Percentiles rank a stretch among this genome's conserved stretches.
Conservation (phyloP, 2,888 invertebrate genomes). For the Agonum fuliginosum region DNA sequence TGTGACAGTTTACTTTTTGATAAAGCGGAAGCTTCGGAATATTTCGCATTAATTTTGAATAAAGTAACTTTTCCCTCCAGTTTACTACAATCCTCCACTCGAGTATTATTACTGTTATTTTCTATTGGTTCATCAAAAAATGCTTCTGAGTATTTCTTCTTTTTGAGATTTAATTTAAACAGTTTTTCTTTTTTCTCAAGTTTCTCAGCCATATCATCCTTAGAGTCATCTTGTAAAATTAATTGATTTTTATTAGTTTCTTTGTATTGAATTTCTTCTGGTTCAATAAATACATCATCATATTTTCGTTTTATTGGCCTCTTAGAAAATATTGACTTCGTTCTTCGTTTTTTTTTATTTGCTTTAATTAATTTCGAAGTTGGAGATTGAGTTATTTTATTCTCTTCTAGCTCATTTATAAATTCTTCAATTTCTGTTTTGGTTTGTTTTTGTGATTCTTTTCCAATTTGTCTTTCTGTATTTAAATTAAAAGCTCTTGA, state of each 20-base stretch:
- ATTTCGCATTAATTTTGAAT: not conserved
- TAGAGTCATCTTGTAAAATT: not conserved
- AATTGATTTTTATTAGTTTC: not conserved
- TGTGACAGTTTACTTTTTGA: not conserved
- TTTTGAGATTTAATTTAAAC: not conserved
- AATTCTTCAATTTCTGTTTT: constrained; percentile 1
- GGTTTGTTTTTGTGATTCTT: no score
- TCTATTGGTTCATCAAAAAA: not conserved
- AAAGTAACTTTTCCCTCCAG: not conserved
- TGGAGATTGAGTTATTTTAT: not conserved
- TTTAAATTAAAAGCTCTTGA: constrained; percentile 34
- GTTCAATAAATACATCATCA: constrained; percentile 32
- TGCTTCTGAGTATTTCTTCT: constrained; percentile 47
- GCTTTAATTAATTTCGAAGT: not conserved
- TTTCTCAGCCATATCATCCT: not conserved
- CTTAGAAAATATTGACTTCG: constrained; percentile 1
- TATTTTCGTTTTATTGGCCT: constrained; percentile 19
- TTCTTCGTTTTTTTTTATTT: not conserved
- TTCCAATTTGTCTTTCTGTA: not conserved
- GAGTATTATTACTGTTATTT: constrained; percentile 2
- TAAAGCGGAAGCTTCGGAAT: not conserved
- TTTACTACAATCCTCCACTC: not conserved
- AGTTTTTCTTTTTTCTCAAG: not conserved
- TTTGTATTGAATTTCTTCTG: constrained; percentile 10
- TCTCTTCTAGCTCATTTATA: not conserved